A percentile compares a stretch with the other conserved stretches of the same genome.
phyloP scores from a whole-genome alignment of 2,113 vertebrate species.

The Dolichotis patagonum region DNA sequence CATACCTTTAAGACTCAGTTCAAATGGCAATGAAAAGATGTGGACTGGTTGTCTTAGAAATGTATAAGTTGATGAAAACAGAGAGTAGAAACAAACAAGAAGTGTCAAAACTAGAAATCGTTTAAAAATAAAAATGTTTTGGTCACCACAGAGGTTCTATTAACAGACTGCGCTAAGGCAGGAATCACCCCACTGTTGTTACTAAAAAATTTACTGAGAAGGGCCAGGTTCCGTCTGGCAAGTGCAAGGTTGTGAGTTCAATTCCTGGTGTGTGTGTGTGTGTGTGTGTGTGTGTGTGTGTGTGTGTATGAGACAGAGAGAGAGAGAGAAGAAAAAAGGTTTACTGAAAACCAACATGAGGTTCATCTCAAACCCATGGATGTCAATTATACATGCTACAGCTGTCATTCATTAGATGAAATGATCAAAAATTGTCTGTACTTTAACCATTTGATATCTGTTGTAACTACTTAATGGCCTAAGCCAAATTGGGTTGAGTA shows the following conservation, averaged over 20 bases:
- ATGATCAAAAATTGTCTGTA: slow-evolving; percentile 48
- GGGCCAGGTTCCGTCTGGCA: too few species aligned
- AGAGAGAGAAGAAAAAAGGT: too few species aligned
- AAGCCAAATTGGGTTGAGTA: slow-evolving; percentile 27
- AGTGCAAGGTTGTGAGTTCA: too few species aligned
- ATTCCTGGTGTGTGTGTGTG: too few species aligned
- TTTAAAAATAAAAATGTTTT: not conserved
- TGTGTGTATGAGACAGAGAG: too few species aligned
- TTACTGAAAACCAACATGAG: slow-evolving; percentile 10
- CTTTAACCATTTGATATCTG: slow-evolving; percentile 53
- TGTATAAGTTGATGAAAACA: not conserved
- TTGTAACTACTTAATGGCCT: slow-evolving; percentile 46
- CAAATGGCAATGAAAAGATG: not conserved
- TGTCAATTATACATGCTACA: slow-evolving; percentile 38
- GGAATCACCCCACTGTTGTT: not conserved
- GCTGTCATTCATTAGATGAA: slow-evolving; percentile 55
- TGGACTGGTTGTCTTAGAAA: not conserved
- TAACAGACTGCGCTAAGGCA: not conserved
- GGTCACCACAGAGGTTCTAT: not conserved
- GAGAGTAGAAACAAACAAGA: not conserved
- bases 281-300: too few species aligned
- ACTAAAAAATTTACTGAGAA: not conserved
- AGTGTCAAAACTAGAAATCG: not conserved
- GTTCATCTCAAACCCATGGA: slow-evolving; percentile 15
- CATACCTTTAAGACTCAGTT: not conserved